phyloP scores from a whole-genome alignment of 1,140 invertebrate species.

The Bicyclus anynana region DNA sequence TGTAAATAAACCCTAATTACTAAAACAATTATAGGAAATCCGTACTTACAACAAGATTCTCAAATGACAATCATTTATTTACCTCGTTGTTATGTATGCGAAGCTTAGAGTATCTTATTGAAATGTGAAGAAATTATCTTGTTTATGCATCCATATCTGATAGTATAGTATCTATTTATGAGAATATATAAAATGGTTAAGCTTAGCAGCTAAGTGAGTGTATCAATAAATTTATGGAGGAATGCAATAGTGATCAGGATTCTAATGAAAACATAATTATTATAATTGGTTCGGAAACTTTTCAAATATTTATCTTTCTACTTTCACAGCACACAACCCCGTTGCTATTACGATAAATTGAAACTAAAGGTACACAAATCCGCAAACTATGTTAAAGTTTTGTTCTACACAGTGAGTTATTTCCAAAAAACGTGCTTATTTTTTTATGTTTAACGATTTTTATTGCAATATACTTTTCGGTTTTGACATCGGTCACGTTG shows the following conservation, averaged over 20 bases:
- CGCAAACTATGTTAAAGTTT: too few species aligned
- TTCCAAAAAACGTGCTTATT: too few species aligned
- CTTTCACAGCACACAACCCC: background rate
- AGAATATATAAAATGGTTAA: background rate
- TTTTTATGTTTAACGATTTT: too few species aligned
- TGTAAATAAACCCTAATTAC: too few species aligned
- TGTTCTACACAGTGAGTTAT: too few species aligned
- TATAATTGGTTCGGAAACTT: slow-evolving; percentile 3
- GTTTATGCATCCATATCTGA: background rate
- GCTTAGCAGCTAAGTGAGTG: background rate
- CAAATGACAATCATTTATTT: background rate
- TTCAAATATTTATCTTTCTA: slow-evolving; percentile 31
- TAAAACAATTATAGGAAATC: too few species aligned
- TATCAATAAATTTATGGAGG: background rate
- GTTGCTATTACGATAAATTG: too few species aligned
- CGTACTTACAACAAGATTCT: background rate
- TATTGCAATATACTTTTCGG: too few species aligned
- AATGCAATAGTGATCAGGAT: background rate
- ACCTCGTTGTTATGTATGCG: background rate
- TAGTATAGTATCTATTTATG: background rate
- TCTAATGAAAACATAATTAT: background rate
- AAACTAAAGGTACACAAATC: too few species aligned
- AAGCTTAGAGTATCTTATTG: background rate
- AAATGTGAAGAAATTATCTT: background rate
- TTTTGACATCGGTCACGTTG: too few species aligned